Base-by-base conservation (phyloP, 1,140 invertebrate genomes). In the Pogonomyrmex barbatus region DNA sequence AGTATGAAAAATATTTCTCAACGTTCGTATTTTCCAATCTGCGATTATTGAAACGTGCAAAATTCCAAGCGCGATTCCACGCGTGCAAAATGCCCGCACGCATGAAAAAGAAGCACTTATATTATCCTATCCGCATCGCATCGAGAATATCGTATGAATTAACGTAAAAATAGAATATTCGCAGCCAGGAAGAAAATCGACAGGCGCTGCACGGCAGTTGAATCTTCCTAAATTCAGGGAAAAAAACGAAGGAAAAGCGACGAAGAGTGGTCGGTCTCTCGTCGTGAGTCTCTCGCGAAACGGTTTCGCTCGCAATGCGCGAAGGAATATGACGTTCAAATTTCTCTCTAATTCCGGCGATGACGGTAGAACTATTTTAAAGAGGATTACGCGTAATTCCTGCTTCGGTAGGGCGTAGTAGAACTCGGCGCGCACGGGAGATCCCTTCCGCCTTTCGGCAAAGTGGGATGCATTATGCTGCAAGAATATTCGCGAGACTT, bases 401-500 rank as follows among this genome's bases (percentile, higher is more conserved):
- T 60, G 71, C 33, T 88, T 52, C 79, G 79, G 79, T 82, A 82
- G 39, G 52, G 79, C 47, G 73, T 77, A 65, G 73, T 77, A 65
- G 68, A 60, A 82, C 78, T 70, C 70, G 12, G 50, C 17, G 81
- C 24, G 81, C 63, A 30, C 58, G 83, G 45, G 65, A 36, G 67
- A 89, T 89, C 76, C 82, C 60, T 86, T 88, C 79, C 88, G 75
- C 87, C 54, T 81, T 88, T 89, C 75, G 76, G 73, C 70, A 89
- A 76, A 88, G 88, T 56, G 47, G 63, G 83, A 81, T 50, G 87
- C 88, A 86, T 89, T 81, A 88, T 81, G 87, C 85, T 88, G 75
- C 82, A 73, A 85, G 83, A 81, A 85, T 88, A 78, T 85, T 88
- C 60, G 79, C 79, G 65, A 45, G 67, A 83, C 67, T 71, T 67